Evolutionary conservation across 2,888 invertebrate genomes (phyloP).

Genomic region (Danaus chrysippus): DNA sequence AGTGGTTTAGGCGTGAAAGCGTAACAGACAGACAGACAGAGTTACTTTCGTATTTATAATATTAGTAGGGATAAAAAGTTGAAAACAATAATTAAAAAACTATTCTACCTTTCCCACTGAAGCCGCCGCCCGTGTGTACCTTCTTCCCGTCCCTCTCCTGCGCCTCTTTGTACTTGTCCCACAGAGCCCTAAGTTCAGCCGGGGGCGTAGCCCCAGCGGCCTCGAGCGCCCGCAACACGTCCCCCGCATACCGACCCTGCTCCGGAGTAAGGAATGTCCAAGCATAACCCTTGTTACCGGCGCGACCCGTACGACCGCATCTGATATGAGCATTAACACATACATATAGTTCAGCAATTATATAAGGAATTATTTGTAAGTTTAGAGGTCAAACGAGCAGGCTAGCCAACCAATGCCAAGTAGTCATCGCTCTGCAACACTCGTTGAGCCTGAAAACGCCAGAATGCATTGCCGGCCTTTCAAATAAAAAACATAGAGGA

Average conservation of each 20-base stretch:
- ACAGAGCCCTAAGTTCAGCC: constrained; percentile 86
- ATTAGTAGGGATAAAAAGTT: too few relatives aligned
- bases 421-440: too few relatives aligned
- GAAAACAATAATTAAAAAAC: too few relatives aligned
- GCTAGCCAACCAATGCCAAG: too few relatives aligned
- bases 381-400: too few relatives aligned
- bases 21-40: too few relatives aligned
- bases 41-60: too few relatives aligned
- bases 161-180: constrained; percentile 92
- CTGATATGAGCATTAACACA: constrained; percentile 58
- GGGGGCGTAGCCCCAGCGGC: constrained; percentile 88
- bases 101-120: constrained; percentile 88
- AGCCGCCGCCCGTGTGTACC: constrained; percentile 95
- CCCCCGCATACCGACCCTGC: constrained; percentile 95
- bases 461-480: too few relatives aligned
- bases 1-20: too few relatives aligned
- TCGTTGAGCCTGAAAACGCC: too few relatives aligned
- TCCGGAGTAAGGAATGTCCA: constrained; percentile 98
- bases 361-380: too few relatives aligned
- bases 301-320: constrained; percentile 93
- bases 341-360: neutral
- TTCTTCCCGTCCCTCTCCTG: constrained; percentile 96
- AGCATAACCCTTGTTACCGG: constrained; percentile 97
- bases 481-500: too few relatives aligned
- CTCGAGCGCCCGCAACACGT: constrained; percentile 95